A percentile compares a stretch with the other conserved stretches of the same genome.
Evolutionary conservation across 2,888 invertebrate genomes (phyloP).

Genomic region (Sympetrum striolatum): DNA sequence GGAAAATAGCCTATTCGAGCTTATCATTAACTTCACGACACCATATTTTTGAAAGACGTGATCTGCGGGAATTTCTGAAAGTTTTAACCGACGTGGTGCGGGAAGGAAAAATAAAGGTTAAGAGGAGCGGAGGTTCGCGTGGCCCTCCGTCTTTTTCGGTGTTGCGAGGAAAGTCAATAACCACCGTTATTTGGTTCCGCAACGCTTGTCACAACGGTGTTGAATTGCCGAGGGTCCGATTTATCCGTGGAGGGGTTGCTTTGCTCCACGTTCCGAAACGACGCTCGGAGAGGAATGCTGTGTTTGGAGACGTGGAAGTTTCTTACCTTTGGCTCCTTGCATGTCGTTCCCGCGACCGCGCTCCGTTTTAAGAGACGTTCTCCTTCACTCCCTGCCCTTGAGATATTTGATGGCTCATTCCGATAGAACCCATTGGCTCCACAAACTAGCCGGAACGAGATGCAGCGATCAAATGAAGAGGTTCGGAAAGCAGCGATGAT

Average conservation of each 20-base stretch:
- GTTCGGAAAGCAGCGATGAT: no score
- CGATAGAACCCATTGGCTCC: constrained; percentile 3
- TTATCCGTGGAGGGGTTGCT: background rate
- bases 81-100: no score
- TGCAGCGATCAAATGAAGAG: background rate
- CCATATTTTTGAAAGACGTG: no score
- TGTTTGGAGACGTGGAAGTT: background rate
- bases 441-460: background rate
- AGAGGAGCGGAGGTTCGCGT: no score
- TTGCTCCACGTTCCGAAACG: constrained; percentile 24
- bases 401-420: constrained; percentile 16
- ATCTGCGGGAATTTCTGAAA: no score
- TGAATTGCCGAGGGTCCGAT: constrained; percentile 31
- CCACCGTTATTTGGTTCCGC: constrained; percentile 32
- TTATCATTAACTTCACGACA: no score
- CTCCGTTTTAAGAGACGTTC: background rate
- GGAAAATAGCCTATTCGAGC: no score
- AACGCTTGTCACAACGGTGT: constrained; percentile 36
- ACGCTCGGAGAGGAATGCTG: background rate
- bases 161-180: background rate
- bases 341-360: no score
- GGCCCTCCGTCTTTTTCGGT: background rate
- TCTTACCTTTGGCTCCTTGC: background rate
- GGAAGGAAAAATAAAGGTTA: no score
- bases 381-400: background rate